Percentiles rank a stretch among this genome's conserved stretches.
These are phyloP conservation scores for Neolamprologus caudopunctatus DNA, from an alignment of 2,113 vertebrate species.

Conservation along the genomic window DNA sequence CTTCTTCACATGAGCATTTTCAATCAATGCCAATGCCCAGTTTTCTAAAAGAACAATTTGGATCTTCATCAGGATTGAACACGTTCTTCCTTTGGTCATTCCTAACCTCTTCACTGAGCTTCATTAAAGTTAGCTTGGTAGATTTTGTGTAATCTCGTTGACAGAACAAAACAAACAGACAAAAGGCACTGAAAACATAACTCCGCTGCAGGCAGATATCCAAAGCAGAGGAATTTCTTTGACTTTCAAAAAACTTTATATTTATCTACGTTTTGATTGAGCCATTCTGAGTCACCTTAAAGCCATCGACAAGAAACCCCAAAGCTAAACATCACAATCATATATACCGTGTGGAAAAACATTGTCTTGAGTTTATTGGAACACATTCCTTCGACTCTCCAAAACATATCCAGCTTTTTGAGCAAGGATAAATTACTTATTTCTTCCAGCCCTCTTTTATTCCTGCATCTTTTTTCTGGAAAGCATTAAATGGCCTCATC, in stretches of 20 bases:
- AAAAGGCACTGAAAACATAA: background rate
- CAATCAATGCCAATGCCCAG: background rate
- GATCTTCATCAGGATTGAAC: background rate
- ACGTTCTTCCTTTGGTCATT: background rate
- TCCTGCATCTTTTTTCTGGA: constrained; percentile 21
- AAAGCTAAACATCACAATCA: constrained; percentile 31
- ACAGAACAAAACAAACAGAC: background rate
- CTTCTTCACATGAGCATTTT: background rate
- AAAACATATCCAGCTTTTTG: constrained; percentile 19
- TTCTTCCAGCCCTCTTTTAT: constrained; percentile 10
- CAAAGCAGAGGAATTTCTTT: background rate
- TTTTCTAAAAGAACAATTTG: background rate
- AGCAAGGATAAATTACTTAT: constrained; percentile 21
- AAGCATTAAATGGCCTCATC: constrained; percentile 37
- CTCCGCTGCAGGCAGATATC: background rate
- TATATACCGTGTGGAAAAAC: constrained; percentile 15
- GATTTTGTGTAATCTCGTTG: background rate
- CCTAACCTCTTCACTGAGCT: background rate
- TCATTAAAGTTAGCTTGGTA: background rate
- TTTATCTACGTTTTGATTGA: constrained; percentile 14
- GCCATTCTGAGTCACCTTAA: constrained; percentile 9
- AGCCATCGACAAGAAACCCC: constrained; percentile 7
- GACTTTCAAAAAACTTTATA: background rate
- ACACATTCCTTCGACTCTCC: background rate
- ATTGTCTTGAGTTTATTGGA: background rate